Conservation (phyloP, 2,797 vertebrate genomes). For the Zalophus californianus region DNA sequence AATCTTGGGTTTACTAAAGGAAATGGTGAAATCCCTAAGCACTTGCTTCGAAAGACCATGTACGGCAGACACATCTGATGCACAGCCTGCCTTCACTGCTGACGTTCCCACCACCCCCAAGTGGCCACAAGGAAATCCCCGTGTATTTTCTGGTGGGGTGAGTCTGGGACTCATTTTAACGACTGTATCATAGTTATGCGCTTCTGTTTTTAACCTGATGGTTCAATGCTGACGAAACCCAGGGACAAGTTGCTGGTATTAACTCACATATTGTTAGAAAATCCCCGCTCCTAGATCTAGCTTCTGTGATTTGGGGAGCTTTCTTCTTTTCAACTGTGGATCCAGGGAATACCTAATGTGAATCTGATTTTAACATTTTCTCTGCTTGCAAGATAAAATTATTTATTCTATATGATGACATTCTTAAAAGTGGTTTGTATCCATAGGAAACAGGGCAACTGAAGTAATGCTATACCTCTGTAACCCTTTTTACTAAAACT, state of each 20-base stretch:
- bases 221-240: not conserved
- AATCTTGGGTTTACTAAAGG: not conserved
- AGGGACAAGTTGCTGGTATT: not conserved
- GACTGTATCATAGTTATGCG: not conserved
- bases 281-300: not conserved
- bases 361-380: constrained; percentile 6
- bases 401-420: constrained; percentile 75
- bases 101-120: not conserved
- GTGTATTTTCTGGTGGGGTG: not conserved
- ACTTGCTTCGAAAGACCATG: not conserved
- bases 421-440: constrained; percentile 81
- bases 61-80: not conserved
- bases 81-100: not conserved
- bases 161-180: not conserved
- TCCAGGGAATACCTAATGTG: not conserved
- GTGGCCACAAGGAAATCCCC: not conserved
- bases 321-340: not conserved
- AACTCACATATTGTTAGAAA: constrained; percentile 33
- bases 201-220: constrained; percentile 14
- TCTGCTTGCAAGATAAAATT: constrained; percentile 51
- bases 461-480: constrained; percentile 79
- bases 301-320: not conserved
- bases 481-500: constrained; percentile 72
- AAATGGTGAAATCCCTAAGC: constrained; percentile 38
- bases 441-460: constrained; percentile 78